Base-by-base conservation (phyloP, 2,113 vertebrate genomes). In the Dasyprocta punctata region DNA sequence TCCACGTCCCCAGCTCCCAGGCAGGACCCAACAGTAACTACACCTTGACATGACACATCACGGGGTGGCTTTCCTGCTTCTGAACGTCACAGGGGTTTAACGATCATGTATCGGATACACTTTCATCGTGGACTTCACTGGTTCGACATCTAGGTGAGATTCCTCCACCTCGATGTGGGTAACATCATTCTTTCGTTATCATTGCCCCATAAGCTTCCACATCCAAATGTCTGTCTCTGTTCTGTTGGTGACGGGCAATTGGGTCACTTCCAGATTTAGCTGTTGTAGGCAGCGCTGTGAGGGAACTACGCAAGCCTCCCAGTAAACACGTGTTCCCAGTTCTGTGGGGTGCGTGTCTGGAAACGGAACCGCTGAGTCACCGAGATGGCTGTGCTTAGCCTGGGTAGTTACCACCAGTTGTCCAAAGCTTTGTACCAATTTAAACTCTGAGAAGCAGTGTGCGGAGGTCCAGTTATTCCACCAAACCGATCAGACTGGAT, bases 401-500 rank as follows among this genome's bases (percentile, higher is more conserved):
- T 7, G 3, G 30, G 73, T 6, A 44, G 41, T 47, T 47, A 77
- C 12, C 2, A 1, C 73, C n/a, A 13, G 41, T 14, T 24, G 10
- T 1, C 38, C 22, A 7, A 47, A 8, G 41, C 41, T 17, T 33
- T 19, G 47, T 2, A 9, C 77, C 30, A 36, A 13, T 9, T 33
- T 4, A 80, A 33, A 16, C 28, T 73, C 28, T 52, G 17, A 52
- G 77, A 52, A 52, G 77, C 77, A 47, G 47, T 1, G 77, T 8
- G 16, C 10, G 77, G 26, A 14, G 26, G 1, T 49, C 28, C 41
- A 3, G 26, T 78, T 49, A 33, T 0, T 7, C 41, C 75, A 49
- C 5, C 4, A 28, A 28, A 16, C 16, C 5, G 12, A 4, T 24
- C 69, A 10, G 12, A 7, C 2, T 28, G 41, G 44, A 16, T 3